Evolutionary conservation across 2,113 vertebrate species (phyloP).

Genomic region (Himantopus leucocephalus): DNA sequence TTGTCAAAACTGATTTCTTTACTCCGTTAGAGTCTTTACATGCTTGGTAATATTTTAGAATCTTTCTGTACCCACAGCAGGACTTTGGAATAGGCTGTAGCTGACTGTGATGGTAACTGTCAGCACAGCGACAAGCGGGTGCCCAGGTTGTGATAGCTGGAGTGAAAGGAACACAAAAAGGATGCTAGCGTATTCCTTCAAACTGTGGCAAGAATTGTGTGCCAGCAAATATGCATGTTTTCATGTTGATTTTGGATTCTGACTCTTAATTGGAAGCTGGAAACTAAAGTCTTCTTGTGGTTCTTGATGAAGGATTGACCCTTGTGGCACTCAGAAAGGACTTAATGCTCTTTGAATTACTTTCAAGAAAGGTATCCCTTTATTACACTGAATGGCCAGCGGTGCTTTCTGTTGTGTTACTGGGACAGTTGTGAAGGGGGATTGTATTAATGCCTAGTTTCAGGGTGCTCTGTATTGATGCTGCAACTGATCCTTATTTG

Average conservation of each 20-base stretch:
- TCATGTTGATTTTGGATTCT: not conserved
- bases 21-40: not conserved
- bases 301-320: not conserved
- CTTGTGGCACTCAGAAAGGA: not conserved
- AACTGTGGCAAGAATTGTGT: not conserved
- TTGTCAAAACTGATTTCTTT: not conserved
- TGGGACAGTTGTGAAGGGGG: not conserved
- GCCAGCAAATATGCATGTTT: rapidly evolving
- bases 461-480: not conserved
- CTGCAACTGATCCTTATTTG: not conserved
- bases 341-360: not conserved
- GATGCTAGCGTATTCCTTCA: not conserved
- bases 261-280: not conserved
- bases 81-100: not conserved
- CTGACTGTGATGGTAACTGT: not conserved
- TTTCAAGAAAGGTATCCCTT: not conserved
- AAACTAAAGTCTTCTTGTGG: not conserved
- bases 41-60: not conserved
- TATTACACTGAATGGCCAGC: not conserved
- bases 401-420: not conserved
- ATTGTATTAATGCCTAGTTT: not conserved
- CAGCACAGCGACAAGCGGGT: not conserved
- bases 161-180: not conserved
- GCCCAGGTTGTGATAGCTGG: not conserved
- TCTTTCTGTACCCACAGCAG: not conserved